Percentiles rank a stretch among this genome's conserved stretches.
Conservation (phyloP, 2,888 invertebrate species). For the Cloeon dipterum region DNA sequence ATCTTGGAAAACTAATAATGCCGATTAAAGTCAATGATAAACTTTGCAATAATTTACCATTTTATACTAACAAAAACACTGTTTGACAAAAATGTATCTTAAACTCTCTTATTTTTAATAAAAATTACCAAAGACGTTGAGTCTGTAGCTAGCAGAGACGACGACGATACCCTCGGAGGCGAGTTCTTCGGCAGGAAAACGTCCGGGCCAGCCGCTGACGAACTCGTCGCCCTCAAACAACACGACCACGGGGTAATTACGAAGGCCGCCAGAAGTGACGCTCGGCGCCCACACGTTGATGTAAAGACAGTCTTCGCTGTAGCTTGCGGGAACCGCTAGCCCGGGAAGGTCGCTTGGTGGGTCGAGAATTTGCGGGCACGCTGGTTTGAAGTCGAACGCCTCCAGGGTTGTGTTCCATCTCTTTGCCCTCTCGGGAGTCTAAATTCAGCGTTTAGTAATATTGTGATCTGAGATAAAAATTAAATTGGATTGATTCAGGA, state of each 20-base stretch:
- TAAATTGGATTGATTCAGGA: too few relatives aligned
- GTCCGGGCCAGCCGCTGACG: constrained; percentile 12
- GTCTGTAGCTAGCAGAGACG: constrained; percentile 42
- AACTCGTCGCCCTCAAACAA: constrained; percentile 43
- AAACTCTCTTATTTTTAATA: too few relatives aligned
- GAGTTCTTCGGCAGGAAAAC: constrained; percentile 38
- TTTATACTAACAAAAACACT: too few relatives aligned
- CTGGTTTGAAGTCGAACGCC: constrained; percentile 43
- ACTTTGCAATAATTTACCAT: too few relatives aligned
- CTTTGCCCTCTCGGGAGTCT: constrained; percentile 45
- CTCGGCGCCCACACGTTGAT: constrained; percentile 76
- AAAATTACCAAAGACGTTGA: constrained; percentile 43
- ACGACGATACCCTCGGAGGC: constrained; percentile 46
- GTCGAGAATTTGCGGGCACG: constrained; percentile 35
- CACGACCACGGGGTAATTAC: constrained; percentile 36
- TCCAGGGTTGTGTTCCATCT: constrained; percentile 47
- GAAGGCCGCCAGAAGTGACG: constrained; percentile 19
- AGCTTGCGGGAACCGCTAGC: constrained; percentile 15
- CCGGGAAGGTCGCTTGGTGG: constrained; percentile 15
- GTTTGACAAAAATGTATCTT: too few relatives aligned
- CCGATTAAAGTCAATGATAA: too few relatives aligned
- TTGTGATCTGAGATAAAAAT: too few relatives aligned
- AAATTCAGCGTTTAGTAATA: too few relatives aligned
- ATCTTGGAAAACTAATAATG: too few relatives aligned
- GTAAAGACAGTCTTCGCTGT: constrained; percentile 70